Evolutionary conservation across 1,140 invertebrate genomes (phyloP).

Genomic region (Leptoteleia sp.): DNA sequence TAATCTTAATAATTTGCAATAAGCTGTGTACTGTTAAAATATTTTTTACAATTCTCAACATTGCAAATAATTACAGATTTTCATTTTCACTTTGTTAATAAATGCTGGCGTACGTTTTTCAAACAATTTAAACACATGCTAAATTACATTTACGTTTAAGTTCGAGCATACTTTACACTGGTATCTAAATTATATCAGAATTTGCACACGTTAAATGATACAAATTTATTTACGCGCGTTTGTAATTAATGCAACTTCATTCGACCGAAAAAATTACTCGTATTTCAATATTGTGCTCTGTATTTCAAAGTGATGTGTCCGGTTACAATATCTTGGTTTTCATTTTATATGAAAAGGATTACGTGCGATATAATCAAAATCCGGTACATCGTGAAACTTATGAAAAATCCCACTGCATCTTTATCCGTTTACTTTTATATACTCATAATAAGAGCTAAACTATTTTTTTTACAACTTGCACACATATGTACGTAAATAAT

Average conservation of each 20-base stretch:
- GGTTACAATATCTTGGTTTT: neutral
- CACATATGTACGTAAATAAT: neutral
- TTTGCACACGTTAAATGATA: neutral
- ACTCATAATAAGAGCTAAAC: slow-evolving; percentile 1
- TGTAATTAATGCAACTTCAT: neutral
- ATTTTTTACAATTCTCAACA: too few species aligned
- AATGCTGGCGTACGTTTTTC: too few species aligned
- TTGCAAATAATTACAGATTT: too few species aligned
- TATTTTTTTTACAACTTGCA: slow-evolving; percentile 4
- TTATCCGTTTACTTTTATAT: slow-evolving; percentile 12
- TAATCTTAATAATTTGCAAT: too few species aligned
- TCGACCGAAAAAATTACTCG: neutral
- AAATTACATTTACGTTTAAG: too few species aligned
- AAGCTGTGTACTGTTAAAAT: too few species aligned
- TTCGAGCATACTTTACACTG: too few species aligned
- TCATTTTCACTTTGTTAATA: too few species aligned
- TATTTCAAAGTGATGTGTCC: neutral
- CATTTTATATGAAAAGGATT: neutral
- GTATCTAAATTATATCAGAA: neutral
- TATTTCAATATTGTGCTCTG: neutral
- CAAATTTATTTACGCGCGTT: neutral
- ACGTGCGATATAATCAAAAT: slow-evolving; percentile 2
- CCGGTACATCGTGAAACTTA: neutral
- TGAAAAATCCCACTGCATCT: slow-evolving; percentile 1
- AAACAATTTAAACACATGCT: too few species aligned